A percentile compares a stretch with the other conserved stretches of the same genome.
phyloP scores from a whole-genome alignment of 2,797 vertebrate species.

The Fistularia commersonii region DNA sequence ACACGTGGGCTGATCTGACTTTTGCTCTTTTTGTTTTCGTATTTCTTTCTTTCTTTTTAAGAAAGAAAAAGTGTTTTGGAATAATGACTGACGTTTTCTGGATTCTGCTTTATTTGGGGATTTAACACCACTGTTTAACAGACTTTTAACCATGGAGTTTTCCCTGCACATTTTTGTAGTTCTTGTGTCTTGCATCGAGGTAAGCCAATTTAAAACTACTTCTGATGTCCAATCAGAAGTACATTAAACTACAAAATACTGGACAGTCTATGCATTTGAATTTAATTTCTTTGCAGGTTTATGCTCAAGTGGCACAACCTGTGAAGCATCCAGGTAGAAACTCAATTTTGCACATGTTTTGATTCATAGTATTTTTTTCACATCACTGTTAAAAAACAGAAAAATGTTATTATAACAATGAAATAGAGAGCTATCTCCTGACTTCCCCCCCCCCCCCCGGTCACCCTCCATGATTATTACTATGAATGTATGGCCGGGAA shows the following conservation, averaged over 20 bases:
- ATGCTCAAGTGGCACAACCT: slow-evolving; percentile 58
- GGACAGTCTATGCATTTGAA: background rate
- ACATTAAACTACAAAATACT: background rate
- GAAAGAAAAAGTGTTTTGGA: slow-evolving; percentile 16
- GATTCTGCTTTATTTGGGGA: slow-evolving; percentile 42
- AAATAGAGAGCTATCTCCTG: too few relatives aligned
- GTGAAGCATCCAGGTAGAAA: slow-evolving; percentile 76
- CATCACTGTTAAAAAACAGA: background rate
- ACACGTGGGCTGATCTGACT: slow-evolving; percentile 40
- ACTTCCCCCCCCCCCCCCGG: too few relatives aligned
- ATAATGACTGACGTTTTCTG: slow-evolving; percentile 51
- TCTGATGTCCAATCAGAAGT: background rate
- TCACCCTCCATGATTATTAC: slow-evolving; percentile 5
- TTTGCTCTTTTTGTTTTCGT: slow-evolving; percentile 15
- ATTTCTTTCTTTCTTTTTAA: too few relatives aligned
- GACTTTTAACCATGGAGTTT: slow-evolving; percentile 58
- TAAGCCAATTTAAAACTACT: slow-evolving; percentile 29
- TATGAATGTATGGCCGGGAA: background rate
- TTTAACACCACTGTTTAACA: slow-evolving; percentile 34
- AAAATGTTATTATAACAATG: too few relatives aligned
- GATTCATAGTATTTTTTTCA: background rate
- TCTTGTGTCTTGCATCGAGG: slow-evolving; percentile 66
- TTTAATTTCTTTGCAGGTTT: slow-evolving; percentile 66
- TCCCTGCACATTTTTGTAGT: slow-evolving; percentile 51
- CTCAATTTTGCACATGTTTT: background rate